These are phyloP conservation scores for Saguinus imperator DNA, from an alignment of 2,113 vertebrate species.

Conservation along the genomic window DNA sequence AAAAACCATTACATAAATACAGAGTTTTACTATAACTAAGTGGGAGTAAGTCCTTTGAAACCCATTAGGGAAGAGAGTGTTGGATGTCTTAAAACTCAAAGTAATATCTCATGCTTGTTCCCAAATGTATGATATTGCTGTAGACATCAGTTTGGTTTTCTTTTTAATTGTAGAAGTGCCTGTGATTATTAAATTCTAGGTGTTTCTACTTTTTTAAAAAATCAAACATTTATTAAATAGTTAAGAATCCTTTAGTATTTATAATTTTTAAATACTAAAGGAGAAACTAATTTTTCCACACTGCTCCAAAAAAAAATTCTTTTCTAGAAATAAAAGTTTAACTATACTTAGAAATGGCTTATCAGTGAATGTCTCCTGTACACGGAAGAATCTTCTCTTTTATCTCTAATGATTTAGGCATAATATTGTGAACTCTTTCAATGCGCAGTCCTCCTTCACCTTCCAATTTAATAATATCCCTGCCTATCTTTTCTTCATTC, in stretches of 20 bases:
- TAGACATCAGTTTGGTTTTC: not conserved
- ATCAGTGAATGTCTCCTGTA: not conserved
- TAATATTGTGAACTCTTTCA: not conserved
- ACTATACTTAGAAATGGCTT: not conserved
- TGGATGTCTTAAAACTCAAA: not conserved
- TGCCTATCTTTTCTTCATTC: not conserved
- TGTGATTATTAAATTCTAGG: conserved; percentile 20
- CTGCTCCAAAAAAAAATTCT: not conserved
- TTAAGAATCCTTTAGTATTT: not conserved
- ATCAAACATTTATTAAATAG: not conserved
- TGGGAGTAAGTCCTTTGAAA: not conserved
- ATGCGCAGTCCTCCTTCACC: not conserved
- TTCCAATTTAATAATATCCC: not conserved
- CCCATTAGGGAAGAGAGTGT: not conserved
- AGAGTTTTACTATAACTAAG: not conserved
- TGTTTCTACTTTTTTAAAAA: not conserved
- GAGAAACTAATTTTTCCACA: not conserved
- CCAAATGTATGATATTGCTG: not conserved
- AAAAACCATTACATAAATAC: conserved; percentile 10
- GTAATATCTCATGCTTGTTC: not conserved
- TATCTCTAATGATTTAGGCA: not conserved
- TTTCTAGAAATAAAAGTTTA: conserved; percentile 19
- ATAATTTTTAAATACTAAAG: not conserved
- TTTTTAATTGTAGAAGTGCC: conserved; percentile 21
- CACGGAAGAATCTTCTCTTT: not conserved